Conservation (phyloP, 2,888 invertebrate genomes). For the Aporophyla nigra region DNA sequence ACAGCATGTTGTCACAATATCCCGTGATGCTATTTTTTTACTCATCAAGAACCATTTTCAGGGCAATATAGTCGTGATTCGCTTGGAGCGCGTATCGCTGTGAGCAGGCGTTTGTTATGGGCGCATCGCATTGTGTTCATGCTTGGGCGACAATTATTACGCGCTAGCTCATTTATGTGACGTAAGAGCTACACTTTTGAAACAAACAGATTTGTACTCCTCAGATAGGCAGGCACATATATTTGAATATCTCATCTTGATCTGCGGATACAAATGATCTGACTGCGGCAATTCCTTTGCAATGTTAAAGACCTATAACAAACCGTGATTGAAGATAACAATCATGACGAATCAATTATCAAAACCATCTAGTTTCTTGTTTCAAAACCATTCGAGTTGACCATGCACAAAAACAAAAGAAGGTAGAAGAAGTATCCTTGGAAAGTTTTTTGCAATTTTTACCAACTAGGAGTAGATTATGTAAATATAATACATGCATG, state of each 20-base stretch:
- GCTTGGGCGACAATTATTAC: conserved; percentile 78
- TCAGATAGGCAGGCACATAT: neutral
- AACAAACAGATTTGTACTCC: conserved; percentile 5
- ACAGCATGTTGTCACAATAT: conserved; percentile 58
- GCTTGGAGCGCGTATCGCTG: conserved; percentile 41
- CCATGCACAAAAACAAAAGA: neutral
- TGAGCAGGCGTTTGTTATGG: conserved; percentile 52
- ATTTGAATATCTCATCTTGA: neutral
- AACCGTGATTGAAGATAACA: conserved; percentile 15
- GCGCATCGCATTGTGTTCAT: conserved; percentile 78
- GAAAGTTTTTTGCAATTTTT: neutral
- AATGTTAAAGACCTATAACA: conserved; percentile 37
- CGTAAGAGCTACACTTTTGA: conserved; percentile 49
- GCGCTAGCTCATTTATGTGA: conserved; percentile 57
- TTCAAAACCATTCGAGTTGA: neutral
- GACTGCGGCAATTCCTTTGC: neutral
- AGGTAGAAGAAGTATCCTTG: neutral
- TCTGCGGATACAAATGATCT: neutral
- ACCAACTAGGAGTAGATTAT: conserved; percentile 20
- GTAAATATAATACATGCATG: conserved; percentile 9
- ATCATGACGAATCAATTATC: conserved; percentile 38
- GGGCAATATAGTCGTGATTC: conserved; percentile 56
- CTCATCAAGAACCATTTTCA: conserved; percentile 37
- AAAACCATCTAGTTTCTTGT: neutral
- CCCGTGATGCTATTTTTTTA: conserved; percentile 36